Percentiles rank a stretch among this genome's conserved stretches.
Conservation (phyloP, 2,888 invertebrate species). For the Heliothis peltigera region DNA sequence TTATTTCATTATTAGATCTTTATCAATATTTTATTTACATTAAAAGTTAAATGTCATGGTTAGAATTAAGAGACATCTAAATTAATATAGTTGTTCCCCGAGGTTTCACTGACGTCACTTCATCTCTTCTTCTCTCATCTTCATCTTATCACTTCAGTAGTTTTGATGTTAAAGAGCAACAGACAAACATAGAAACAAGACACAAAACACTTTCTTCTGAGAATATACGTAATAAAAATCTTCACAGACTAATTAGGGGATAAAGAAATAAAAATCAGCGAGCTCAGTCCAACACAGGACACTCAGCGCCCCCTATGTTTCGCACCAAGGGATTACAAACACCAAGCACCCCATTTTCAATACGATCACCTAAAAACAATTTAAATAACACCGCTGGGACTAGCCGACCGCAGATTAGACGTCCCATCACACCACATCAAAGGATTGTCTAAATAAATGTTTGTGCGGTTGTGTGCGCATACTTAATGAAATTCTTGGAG, state of each 20-base stretch:
- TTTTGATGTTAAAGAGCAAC: no score
- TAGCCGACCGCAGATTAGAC: slow-evolving; percentile 67
- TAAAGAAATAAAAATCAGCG: slow-evolving; percentile 7
- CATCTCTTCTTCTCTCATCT: no score
- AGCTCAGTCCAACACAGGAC: slow-evolving; percentile 24
- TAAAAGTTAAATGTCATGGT: no score
- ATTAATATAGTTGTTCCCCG: no score
- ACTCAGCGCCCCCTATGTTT: slow-evolving; percentile 26
- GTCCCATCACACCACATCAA: slow-evolving; percentile 73
- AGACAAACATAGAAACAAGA: no score
- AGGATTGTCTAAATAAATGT: slow-evolving; percentile 72
- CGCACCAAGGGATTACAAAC: slow-evolving; percentile 49
- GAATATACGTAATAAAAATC: no score
- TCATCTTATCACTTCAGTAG: no score
- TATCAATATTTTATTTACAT: no score
- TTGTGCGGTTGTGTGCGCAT: slow-evolving; percentile 51
- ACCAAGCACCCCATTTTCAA: slow-evolving; percentile 47
- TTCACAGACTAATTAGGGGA: no score
- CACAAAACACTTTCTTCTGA: no score
- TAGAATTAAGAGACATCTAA: no score
- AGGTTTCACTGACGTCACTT: no score
- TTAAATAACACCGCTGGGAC: slow-evolving; percentile 51
- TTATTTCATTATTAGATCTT: background rate
- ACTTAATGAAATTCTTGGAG: slow-evolving; percentile 48
- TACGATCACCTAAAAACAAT: slow-evolving; percentile 61